phyloP scores from a whole-genome alignment of 2,888 invertebrate species.

The Drosophila lacicola region DNA sequence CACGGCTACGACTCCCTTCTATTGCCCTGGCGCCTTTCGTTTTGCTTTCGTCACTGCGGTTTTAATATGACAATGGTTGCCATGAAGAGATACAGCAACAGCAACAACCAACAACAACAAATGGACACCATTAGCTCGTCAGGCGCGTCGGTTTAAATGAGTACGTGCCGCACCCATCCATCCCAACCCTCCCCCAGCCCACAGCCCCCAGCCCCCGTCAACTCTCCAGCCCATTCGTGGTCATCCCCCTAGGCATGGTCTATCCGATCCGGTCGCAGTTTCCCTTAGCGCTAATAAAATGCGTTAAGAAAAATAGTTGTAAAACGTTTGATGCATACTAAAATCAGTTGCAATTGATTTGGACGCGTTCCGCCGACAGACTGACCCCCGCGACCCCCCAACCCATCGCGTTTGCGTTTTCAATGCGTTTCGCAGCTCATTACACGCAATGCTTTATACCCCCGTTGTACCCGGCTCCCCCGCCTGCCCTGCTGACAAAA shows the following conservation, averaged over 20 bases:
- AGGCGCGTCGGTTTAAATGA: slow-evolving; percentile 76
- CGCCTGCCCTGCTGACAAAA: slow-evolving; percentile 23
- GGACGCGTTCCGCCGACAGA: slow-evolving; percentile 5
- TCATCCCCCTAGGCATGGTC: slow-evolving; percentile 26
- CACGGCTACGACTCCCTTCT: slow-evolving; percentile 56
- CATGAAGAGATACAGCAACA: slow-evolving; percentile 35
- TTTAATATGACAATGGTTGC: slow-evolving; percentile 70
- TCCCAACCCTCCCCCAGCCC: neutral
- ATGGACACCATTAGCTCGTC: slow-evolving; percentile 70
- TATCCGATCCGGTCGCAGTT: slow-evolving; percentile 37
- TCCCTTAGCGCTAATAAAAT: slow-evolving; percentile 76
- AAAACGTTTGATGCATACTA: slow-evolving; percentile 82
- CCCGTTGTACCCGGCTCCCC: neutral
- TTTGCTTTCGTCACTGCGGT: slow-evolving; percentile 70
- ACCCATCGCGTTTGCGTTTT: slow-evolving; percentile 34
- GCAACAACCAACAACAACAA: slow-evolving; percentile 28
- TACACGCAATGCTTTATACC: slow-evolving; percentile 46
- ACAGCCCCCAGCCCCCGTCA: neutral
- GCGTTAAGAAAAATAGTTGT: slow-evolving; percentile 82
- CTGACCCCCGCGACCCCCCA: neutral
- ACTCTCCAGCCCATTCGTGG: slow-evolving; percentile 32
- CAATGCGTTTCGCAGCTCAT: slow-evolving; percentile 73
- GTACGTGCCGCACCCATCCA: slow-evolving; percentile 56
- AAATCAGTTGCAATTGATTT: slow-evolving; percentile 80
- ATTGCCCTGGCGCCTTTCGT: neutral